Evolutionary conservation across 2,888 invertebrate genomes (phyloP).

Genomic region (Pristionchus fissidentatus): DNA sequence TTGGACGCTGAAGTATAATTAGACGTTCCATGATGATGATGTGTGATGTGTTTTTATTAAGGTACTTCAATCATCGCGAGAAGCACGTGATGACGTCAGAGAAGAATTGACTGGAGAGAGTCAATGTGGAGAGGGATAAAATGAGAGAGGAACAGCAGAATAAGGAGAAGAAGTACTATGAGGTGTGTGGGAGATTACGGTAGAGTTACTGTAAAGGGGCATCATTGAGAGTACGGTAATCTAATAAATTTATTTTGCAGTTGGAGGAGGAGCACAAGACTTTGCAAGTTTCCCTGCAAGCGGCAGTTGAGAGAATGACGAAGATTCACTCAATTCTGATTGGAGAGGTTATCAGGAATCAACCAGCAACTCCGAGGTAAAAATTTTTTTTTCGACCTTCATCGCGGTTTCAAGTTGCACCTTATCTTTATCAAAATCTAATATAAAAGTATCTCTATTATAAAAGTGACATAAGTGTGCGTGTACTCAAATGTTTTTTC

Average conservation of each 20-base stretch:
- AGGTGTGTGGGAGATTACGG: slow-evolving; percentile 44
- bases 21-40: too few relatives aligned
- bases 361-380: slow-evolving; percentile 27
- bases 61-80: slow-evolving; percentile 66
- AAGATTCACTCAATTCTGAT: slow-evolving; percentile 29
- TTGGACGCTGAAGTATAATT: slow-evolving; percentile 49
- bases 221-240: background rate
- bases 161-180: slow-evolving; percentile 38
- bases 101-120: slow-evolving; percentile 55
- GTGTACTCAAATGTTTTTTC: too few relatives aligned
- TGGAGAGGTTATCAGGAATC: slow-evolving; percentile 26
- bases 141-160: slow-evolving; percentile 49
- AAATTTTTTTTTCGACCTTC: too few relatives aligned
- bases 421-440: too few relatives aligned
- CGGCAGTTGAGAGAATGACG: background rate
- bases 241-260: too few relatives aligned
- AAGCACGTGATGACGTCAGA: slow-evolving; percentile 58
- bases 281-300: background rate
- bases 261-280: background rate
- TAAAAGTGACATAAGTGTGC: too few relatives aligned
- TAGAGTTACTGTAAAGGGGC: background rate
- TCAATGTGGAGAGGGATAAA: slow-evolving; percentile 47
- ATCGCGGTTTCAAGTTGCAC: too few relatives aligned
- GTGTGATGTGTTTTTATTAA: too few relatives aligned
- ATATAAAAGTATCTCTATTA: too few relatives aligned